Conservation (phyloP, 2,113 vertebrate species). For the Antechinus flavipes region DNA sequence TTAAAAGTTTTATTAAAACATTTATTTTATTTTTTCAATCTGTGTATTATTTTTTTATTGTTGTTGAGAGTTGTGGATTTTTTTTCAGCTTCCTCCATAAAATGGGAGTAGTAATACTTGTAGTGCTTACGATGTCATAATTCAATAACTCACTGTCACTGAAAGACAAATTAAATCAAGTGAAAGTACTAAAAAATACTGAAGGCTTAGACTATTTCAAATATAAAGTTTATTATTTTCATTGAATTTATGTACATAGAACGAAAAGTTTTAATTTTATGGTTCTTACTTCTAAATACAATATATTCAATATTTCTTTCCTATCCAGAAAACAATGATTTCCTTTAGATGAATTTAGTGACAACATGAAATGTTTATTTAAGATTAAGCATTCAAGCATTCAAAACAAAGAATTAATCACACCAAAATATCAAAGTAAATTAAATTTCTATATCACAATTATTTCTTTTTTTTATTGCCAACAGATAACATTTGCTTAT, state of each 20-base stretch:
- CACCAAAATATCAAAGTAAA: neutral
- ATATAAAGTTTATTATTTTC: neutral
- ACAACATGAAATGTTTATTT: neutral
- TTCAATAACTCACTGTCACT: neutral
- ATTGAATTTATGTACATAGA: neutral
- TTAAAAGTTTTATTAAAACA: neutral
- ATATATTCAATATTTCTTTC: neutral
- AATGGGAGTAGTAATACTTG: neutral
- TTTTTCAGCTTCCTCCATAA: neutral
- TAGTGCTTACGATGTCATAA: neutral
- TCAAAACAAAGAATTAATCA: neutral
- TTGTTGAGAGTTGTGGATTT: neutral
- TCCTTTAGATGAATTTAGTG: neutral
- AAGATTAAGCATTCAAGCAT: neutral
- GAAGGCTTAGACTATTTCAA: neutral
- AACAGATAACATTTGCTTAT: neutral
- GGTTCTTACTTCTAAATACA: neutral
- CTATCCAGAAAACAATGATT: neutral
- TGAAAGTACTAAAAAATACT: neutral
- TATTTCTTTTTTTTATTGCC: conserved; percentile 56
- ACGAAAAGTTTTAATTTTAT: neutral
- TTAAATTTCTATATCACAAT: conserved; percentile 9
- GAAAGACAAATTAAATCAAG: neutral
- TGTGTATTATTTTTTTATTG: neutral
- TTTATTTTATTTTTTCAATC: neutral